Conservation (phyloP, 1,140 invertebrate species). For the Trachymyrmex cornetzi region DNA sequence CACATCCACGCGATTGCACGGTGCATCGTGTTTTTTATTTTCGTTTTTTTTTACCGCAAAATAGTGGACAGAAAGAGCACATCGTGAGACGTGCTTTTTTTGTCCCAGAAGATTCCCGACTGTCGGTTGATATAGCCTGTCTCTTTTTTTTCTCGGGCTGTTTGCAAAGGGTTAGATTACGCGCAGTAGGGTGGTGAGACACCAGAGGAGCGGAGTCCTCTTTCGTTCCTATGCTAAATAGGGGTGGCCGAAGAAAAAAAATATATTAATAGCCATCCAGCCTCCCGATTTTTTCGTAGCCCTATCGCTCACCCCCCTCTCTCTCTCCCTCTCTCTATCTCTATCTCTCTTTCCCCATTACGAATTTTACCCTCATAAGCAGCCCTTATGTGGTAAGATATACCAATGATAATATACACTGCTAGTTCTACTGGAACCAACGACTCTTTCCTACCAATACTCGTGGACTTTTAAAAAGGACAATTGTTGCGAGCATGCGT, state of each 20-base stretch:
- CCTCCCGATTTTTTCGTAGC: slow-evolving; percentile 79
- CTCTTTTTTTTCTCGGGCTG: slow-evolving; percentile 73
- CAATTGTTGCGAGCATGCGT: slow-evolving; percentile 36
- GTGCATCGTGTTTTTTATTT: slow-evolving; percentile 45
- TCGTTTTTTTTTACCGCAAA: neutral
- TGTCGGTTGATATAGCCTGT: slow-evolving; percentile 55
- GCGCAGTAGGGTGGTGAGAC: slow-evolving; percentile 51
- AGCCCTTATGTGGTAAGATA: slow-evolving; percentile 82
- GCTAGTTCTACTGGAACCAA: slow-evolving; percentile 56
- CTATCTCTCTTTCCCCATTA: neutral
- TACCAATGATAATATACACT: slow-evolving; percentile 80
- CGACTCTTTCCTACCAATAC: slow-evolving; percentile 66
- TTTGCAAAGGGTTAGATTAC: slow-evolving; percentile 79
- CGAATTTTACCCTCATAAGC: slow-evolving; percentile 65
- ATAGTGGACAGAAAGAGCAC: slow-evolving; percentile 38
- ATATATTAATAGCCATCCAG: slow-evolving; percentile 85
- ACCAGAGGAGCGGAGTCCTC: slow-evolving; percentile 60
- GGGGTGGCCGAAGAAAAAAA: slow-evolving; percentile 82
- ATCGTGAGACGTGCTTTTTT: slow-evolving; percentile 67
- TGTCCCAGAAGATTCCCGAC: slow-evolving; percentile 21
- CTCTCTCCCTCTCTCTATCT: slow-evolving; percentile 13
- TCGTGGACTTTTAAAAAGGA: slow-evolving; percentile 59
- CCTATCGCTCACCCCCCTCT: slow-evolving; percentile 49
- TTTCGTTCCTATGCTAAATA: slow-evolving; percentile 83
- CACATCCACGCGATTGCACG: slow-evolving; percentile 48